Base-by-base conservation (phyloP, 2,113 vertebrate genomes). In the Onychorhynchus coronatus region DNA sequence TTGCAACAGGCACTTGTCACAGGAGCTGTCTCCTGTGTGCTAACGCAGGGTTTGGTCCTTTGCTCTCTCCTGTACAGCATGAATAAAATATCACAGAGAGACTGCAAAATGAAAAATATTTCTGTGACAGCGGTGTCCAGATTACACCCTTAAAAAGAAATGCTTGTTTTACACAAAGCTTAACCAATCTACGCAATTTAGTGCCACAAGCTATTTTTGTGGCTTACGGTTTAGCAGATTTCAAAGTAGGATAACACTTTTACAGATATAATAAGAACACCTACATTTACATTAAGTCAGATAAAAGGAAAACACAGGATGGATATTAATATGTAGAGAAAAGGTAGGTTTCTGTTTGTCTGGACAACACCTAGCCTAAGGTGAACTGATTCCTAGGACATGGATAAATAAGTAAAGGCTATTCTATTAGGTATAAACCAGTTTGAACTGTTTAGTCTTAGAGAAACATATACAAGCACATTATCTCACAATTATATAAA, bases 241-340 rank as follows among this genome's bases (percentile, higher is more conserved):
- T 97, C 92, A 94, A 95, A 97, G 92, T 61, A 75, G 41, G 59
- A 39, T 91, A 84, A 86, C 70, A 42, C 47, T 92, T 67, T 17
- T 42, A 68, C 58, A 91, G 96, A 92, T 91, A 50, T 93, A 95
- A 94, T 92, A 96, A 89, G 93, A 96, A 91, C 85, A 96, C 50
- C 75, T 89, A 46, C 52, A 67, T 88, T 88, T 86, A 71, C 47
- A 88, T 93, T 81, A 80, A 63, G 41, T 46, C 73, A 88, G 85
- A 81, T 93, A 73, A 93, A 94, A 94, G 63, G 76, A 91, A 85
- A 86, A 24, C 42, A 41, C 17, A 16, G 44, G 42, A 49, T 23
- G 18, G 65, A 41, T 78, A 49, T 68, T 81, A 88, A 94, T 56
- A 67, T 15, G 44, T 3, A 44, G 3, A 65, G 53, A 93, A 91